Conservation (phyloP, 2,888 invertebrate species). For the Aricia artaxerxes region DNA sequence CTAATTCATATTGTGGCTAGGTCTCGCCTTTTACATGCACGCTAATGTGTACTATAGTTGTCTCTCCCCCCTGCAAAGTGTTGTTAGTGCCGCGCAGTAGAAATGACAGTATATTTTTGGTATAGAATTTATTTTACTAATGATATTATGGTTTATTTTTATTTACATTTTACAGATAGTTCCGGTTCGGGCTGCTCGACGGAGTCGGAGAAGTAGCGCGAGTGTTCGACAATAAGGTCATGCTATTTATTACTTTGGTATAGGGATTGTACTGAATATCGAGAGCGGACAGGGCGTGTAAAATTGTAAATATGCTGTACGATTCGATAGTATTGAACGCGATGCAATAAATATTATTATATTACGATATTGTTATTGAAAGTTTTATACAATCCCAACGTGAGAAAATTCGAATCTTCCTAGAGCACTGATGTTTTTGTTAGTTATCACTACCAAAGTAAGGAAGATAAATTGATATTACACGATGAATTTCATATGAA, state of each 20-base stretch:
- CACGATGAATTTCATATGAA: neutral
- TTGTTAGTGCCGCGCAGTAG: too few species aligned
- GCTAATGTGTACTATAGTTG: too few species aligned
- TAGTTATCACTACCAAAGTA: neutral
- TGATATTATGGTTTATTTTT: neutral
- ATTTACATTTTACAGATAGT: constrained; percentile 50
- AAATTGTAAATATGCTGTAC: constrained; percentile 24
- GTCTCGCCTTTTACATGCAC: too few species aligned
- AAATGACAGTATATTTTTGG: too few species aligned
- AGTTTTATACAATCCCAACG: constrained; percentile 11
- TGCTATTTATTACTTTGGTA: constrained; percentile 50
- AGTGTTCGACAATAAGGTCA: constrained; percentile 77
- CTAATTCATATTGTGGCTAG: too few species aligned
- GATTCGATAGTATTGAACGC: constrained; percentile 15
- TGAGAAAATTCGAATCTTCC: neutral
- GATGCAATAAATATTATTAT: constrained; percentile 15
- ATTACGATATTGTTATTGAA: neutral
- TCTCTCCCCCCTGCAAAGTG: neutral
- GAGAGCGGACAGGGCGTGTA: neutral
- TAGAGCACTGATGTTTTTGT: neutral
- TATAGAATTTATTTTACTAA: too few species aligned
- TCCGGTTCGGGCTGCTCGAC: constrained; percentile 83
- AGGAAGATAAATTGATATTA: neutral
- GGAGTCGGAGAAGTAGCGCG: constrained; percentile 73
- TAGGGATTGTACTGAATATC: constrained; percentile 11